Evolutionary conservation across 2,797 vertebrate genomes (phyloP), one percentile per base, ranked within the genome.

Genomic region (Galago senegalensis): DNA sequence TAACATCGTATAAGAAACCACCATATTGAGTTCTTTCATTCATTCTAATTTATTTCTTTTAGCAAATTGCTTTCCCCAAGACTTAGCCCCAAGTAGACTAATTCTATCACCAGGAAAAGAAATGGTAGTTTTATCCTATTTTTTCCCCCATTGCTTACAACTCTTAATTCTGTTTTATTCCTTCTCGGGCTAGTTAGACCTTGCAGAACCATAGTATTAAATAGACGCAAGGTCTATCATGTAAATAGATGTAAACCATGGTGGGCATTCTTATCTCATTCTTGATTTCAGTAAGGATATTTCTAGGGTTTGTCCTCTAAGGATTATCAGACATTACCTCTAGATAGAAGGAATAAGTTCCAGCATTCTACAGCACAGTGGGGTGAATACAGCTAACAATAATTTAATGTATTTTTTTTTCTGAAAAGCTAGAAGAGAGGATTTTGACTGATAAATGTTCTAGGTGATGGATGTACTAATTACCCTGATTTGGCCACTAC

Each of bases 21-120:
- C 61, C 40, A 43, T 58, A 61, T 29, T 63, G 46, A 72, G 43
- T 27, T 84, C 58, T 81, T 91, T n/a, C 43, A 65, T 75, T 94
- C 75, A 86, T 77, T 70, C 58, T 86, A 60, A 65, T 43, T 29
- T 75, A 58, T 69, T 82, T 77, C 75, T 21, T 16, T n/a, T 37
- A 87, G 60, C 29, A 82, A 91, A 87, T 94, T 94, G 81, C 77
- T 72, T 89, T 76, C 67, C 65, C 65, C 31, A 67, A n/a, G 16
- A 67, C 16, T 67, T 17, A 87, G 77, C 67, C 29, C 65, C 10
- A 27, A 95, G 56, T 20, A 90, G 46, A 89, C 31, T 86, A 56
- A 46, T 80, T 93, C 37, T 67, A 75, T 82, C 86, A 94, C 58
- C 82, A 73, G 37, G 58, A 37, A 21, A 86, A 73, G 29, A 72